Percentiles rank a stretch among this genome's conserved stretches.
phyloP scores from a whole-genome alignment of 2,888 invertebrate species.

The Hirtodrosophila confusa region DNA sequence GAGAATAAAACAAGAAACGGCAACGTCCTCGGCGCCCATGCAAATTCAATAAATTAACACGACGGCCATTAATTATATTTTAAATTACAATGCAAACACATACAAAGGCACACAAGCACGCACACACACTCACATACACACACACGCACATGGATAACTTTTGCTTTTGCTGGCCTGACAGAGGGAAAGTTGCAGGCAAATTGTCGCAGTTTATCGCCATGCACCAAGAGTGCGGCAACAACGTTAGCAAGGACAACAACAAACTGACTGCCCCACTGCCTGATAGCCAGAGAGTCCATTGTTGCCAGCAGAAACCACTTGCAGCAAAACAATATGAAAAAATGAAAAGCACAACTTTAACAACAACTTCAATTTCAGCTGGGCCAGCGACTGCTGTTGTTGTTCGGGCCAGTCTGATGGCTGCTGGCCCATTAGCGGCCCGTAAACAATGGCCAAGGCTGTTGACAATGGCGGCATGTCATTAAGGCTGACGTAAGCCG shows the following conservation, averaged over 20 bases:
- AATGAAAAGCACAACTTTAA: slow-evolving; percentile 31
- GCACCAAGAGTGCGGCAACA: slow-evolving; percentile 52
- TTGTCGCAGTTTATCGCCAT: slow-evolving; percentile 79
- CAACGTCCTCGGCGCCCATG: slow-evolving; percentile 55
- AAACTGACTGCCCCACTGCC: slow-evolving; percentile 11
- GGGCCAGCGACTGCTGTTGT: not conserved
- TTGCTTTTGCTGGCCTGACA: slow-evolving; percentile 31
- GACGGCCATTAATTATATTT: slow-evolving; percentile 79
- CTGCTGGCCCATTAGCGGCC: slow-evolving; percentile 50
- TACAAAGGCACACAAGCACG: slow-evolving; percentile 9
- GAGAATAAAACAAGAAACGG: slow-evolving; percentile 47
- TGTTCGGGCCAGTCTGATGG: slow-evolving; percentile 13
- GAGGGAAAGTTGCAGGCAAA: slow-evolving; percentile 72
- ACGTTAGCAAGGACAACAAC: slow-evolving; percentile 35
- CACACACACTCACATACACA: slow-evolving; percentile 6
- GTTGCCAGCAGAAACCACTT: slow-evolving; percentile 67
- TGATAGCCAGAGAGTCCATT: slow-evolving; percentile 37
- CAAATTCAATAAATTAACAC: slow-evolving; percentile 80
- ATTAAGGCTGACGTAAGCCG: slow-evolving; percentile 63
- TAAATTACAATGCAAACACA: slow-evolving; percentile 74
- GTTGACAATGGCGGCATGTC: slow-evolving; percentile 75
- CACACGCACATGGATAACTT: slow-evolving; percentile 17
- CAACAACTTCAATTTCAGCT: slow-evolving; percentile 53
- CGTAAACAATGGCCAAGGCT: slow-evolving; percentile 68
- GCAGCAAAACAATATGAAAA: slow-evolving; percentile 48